These are phyloP conservation scores for Cuniculus paca DNA, from an alignment of 2,797 vertebrate species.

Conservation along the genomic window DNA sequence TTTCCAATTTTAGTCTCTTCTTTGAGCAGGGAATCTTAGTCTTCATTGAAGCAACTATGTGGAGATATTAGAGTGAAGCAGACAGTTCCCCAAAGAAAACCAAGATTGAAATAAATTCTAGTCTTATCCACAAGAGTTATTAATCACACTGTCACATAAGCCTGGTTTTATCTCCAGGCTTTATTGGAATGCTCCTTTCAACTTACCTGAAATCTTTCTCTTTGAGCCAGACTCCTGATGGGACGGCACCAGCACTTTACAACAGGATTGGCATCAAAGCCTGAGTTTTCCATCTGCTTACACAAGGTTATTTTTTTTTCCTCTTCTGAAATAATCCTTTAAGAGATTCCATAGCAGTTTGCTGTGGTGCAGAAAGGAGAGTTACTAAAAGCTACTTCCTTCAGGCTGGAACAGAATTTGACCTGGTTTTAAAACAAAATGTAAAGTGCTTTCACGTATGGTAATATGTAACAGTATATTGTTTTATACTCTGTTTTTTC, in stretches of 20 bases:
- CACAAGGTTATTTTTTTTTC: neutral
- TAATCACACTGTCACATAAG: neutral
- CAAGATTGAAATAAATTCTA: neutral
- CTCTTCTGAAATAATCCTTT: neutral
- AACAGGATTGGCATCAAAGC: neutral
- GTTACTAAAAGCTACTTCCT: conserved; percentile 13
- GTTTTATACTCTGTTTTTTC: neutral
- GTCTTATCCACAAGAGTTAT: neutral
- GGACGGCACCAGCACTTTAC: neutral
- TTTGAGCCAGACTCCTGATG: neutral
- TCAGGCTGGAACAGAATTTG: conserved; percentile 49
- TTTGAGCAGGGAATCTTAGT: neutral
- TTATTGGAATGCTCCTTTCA: conserved; percentile 54
- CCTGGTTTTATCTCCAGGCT: conserved; percentile 64
- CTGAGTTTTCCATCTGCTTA: neutral
- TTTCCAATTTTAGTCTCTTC: neutral
- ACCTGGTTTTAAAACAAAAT: conserved; percentile 62
- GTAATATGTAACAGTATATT: neutral
- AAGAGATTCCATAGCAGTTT: conserved; percentile 35
- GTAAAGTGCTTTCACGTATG: neutral
- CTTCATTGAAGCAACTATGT: conserved; percentile 31
- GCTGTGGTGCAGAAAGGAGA: neutral
- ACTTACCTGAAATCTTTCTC: neutral
- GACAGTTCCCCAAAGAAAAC: conserved; percentile 6
- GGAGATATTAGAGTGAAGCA: neutral